Evolutionary conservation across 2,888 invertebrate species (phyloP), one percentile per base, ranked within the genome.

Genomic region (Himalopsyche anomala): DNA sequence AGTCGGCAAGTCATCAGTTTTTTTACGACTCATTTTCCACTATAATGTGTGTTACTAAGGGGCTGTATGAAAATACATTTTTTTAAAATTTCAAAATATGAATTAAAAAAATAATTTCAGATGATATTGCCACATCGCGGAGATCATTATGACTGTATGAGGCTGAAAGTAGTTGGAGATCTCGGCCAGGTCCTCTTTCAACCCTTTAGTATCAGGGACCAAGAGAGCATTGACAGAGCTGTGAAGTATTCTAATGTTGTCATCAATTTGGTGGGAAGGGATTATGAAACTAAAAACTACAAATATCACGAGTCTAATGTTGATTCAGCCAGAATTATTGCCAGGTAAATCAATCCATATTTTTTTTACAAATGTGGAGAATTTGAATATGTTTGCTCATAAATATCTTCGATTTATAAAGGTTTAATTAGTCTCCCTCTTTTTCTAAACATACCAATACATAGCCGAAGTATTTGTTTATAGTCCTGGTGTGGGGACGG

Each of bases 221-320:
- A 98, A 89, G 96, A 96, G 56, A 95, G 97, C 0, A 96, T 99
- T 89, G 94, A 94, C 4, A 96, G 96, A 90, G 96, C 96, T 12
- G 95, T 99, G 62, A 96, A 96, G 90, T 97, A 99, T 92, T 99
- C 99, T 1, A 99, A 99, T 93, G 98, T 99, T 83, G 99, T 99
- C 0, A 95, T 99, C 89, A 99, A 99, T 91, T 93, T 99, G 86
- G 94, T 99, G 88, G 99, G 99, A 5, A 94, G 97, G 62, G 97
- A 98, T 89, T 97, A 95, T 94, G 98, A 98, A 91, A 99, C 99
- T 0, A 96, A 95, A 92, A 98, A 98, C 91, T 99, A 96, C 90
- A 95, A 94, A 84, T 98, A 95, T 90, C 92, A 96, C 85, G 98
- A 98, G 92, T 97, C 99, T 0, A 95, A 99, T 93, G 96, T 97